Conservation (phyloP, 2,888 invertebrate species). For the Rhogogaster chlorosoma region DNA sequence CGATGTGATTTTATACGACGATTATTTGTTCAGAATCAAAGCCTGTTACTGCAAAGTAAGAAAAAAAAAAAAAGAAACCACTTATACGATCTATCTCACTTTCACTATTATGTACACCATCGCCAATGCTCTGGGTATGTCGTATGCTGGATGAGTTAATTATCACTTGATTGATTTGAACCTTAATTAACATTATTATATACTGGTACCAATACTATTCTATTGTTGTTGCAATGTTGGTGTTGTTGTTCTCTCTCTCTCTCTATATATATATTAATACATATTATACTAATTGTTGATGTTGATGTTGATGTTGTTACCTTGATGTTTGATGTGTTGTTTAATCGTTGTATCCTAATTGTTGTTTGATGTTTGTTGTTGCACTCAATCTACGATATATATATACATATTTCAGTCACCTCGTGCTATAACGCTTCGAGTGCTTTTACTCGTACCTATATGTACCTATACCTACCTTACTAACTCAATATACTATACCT, state of each 20-base stretch:
- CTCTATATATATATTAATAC: slow-evolving; percentile 30
- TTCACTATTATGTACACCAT: slow-evolving; percentile 64
- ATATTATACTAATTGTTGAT: slow-evolving; percentile 72
- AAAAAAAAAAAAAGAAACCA: too few species aligned
- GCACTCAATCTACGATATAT: slow-evolving; percentile 70
- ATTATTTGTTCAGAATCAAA: slow-evolving; percentile 4
- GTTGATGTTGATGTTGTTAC: slow-evolving; percentile 61
- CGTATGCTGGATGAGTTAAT: slow-evolving; percentile 76
- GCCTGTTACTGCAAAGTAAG: neutral
- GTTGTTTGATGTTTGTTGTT: slow-evolving; percentile 78
- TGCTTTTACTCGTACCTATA: slow-evolving; percentile 57
- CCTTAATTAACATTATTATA: slow-evolving; percentile 64
- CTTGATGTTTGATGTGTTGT: slow-evolving; percentile 77
- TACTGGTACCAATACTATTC: slow-evolving; percentile 56
- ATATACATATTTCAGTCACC: slow-evolving; percentile 69
- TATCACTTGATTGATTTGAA: slow-evolving; percentile 65
- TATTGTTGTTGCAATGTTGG: slow-evolving; percentile 76
- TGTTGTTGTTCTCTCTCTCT: slow-evolving; percentile 72
- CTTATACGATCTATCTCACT: slow-evolving; percentile 57
- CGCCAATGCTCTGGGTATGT: slow-evolving; percentile 77
- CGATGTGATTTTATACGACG: neutral
- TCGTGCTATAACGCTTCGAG: slow-evolving; percentile 61
- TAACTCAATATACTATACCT: neutral
- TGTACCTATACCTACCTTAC: neutral
- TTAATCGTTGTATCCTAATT: slow-evolving; percentile 75